Percentiles rank a stretch among this genome's conserved stretches.
phyloP scores from a whole-genome alignment of 1,140 invertebrate species.

The Holotrichia oblita region DNA sequence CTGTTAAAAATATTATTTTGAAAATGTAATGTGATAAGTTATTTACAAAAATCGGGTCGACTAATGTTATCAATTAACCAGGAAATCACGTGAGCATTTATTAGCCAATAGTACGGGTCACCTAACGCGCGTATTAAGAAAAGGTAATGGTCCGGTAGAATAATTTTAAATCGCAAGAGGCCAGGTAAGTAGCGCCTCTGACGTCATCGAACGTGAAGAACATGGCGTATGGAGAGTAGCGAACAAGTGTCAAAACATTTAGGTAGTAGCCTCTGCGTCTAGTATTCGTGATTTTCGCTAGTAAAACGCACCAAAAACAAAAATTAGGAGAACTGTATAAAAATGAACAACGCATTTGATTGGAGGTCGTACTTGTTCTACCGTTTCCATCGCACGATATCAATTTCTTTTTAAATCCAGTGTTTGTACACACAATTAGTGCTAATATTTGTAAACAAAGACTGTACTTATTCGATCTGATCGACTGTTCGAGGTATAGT shows the following conservation, averaged over 20 bases:
- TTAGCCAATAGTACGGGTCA: not conserved
- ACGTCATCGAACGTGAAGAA: slow-evolving; percentile 35
- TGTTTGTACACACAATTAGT: not conserved
- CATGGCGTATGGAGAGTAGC: slow-evolving; percentile 36
- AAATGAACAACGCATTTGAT: not conserved
- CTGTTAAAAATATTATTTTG: too few relatives aligned
- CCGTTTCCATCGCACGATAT: not conserved
- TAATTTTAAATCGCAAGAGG: not conserved
- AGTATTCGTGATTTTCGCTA: not conserved
- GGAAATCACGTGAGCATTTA: not conserved
- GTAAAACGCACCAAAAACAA: not conserved
- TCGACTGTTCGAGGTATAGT: not conserved
- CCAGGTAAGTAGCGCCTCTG: slow-evolving; percentile 1
- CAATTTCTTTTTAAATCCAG: slow-evolving; percentile 18
- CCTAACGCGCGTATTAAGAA: not conserved
- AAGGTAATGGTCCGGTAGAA: not conserved
- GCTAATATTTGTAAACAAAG: slow-evolving; percentile 34
- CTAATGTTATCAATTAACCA: not conserved
- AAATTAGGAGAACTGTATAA: not conserved
- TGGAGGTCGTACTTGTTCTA: not conserved
- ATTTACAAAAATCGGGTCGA: not conserved
- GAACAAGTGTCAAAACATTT: slow-evolving; percentile 41
- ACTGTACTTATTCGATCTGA: not conserved
- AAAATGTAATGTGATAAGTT: not conserved
- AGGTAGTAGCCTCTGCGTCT: not conserved